These are phyloP conservation scores for Panagrolaimus sp. DNA, from an alignment of 1,140 invertebrate genomes.

Conservation along the genomic window DNA sequence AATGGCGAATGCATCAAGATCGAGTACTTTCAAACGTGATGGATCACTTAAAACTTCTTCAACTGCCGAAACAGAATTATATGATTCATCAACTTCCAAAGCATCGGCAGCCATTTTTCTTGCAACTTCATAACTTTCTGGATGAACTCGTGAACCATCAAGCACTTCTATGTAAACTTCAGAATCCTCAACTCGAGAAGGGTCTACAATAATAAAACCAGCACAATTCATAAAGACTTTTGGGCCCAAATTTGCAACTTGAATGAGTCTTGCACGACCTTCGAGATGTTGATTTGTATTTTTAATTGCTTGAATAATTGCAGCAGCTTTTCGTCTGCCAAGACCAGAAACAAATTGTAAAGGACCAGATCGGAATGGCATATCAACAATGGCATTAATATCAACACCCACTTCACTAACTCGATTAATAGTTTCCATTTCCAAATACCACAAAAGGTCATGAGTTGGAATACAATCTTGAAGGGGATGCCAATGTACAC, in stretches of 20 bases:
- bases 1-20: conserved; percentile 95
- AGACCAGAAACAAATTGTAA: conserved; percentile 95
- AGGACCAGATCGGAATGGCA: conserved; percentile 72
- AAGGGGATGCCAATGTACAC: conserved; percentile 80
- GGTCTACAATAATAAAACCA: conserved; percentile 95
- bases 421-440: conserved; percentile 52
- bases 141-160: conserved; percentile 94
- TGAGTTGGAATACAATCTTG: conserved; percentile 63
- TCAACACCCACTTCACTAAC: conserved; percentile 80
- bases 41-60: conserved; percentile 90
- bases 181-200: conserved; percentile 60
- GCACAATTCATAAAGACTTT: conserved; percentile 98
- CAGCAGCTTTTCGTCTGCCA: conserved; percentile 85
- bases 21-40: conserved; percentile 87
- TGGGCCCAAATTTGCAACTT: conserved; percentile 88
- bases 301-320: conserved; percentile 69
- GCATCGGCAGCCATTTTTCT: conserved; percentile 99
- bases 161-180: conserved; percentile 91
- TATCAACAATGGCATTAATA: conserved; percentile 82
- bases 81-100: conserved; percentile 77
- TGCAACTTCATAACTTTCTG: conserved; percentile 95
- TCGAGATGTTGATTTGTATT: conserved; percentile 45
- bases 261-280: conserved; percentile 81
- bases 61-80: conserved; percentile 82
- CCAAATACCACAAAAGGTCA: conserved; percentile 37